These are phyloP conservation scores for Bradypus variegatus DNA, from an alignment of 2,797 vertebrate genomes.

Conservation along the genomic window DNA sequence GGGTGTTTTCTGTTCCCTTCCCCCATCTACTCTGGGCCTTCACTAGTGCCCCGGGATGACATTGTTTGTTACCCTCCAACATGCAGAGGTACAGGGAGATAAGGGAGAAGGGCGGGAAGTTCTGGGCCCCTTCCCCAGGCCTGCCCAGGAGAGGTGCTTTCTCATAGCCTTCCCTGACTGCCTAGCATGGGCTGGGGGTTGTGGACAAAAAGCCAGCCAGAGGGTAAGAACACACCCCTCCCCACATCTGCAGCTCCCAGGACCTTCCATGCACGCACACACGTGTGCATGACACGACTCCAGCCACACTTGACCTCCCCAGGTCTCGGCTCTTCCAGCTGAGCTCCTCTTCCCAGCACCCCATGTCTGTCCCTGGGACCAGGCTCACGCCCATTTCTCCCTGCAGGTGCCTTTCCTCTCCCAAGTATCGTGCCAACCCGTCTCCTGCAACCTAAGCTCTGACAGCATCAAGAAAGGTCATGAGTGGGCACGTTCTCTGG, in stretches of 20 bases:
- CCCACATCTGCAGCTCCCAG: fast-evolving
- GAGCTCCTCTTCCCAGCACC: neutral
- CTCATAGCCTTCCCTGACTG: too few relatives aligned
- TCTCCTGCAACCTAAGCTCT: neutral
- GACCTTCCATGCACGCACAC: neutral
- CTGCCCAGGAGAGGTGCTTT: too few relatives aligned
- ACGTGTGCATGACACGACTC: too few relatives aligned
- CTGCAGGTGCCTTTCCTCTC: too few relatives aligned
- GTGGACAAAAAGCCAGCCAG: neutral
- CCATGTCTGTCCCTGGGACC: fast-evolving
- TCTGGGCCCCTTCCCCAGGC: too few relatives aligned
- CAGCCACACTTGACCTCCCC: neutral
- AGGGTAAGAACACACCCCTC: neutral
- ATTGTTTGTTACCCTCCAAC: too few relatives aligned
- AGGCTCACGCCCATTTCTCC: fast-evolving
- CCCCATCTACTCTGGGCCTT: too few relatives aligned
- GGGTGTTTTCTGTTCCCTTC: too few relatives aligned
- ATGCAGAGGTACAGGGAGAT: too few relatives aligned
- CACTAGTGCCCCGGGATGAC: too few relatives aligned
- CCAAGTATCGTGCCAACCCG: neutral
- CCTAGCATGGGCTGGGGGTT: neutral
- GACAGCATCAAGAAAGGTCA: neutral
- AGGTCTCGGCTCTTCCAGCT: neutral
- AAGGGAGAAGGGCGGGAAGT: too few relatives aligned
- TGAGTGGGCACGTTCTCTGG: neutral